Base-by-base conservation (phyloP, 2,888 invertebrate genomes). In the Acanthococcus lagerstroemiae region DNA sequence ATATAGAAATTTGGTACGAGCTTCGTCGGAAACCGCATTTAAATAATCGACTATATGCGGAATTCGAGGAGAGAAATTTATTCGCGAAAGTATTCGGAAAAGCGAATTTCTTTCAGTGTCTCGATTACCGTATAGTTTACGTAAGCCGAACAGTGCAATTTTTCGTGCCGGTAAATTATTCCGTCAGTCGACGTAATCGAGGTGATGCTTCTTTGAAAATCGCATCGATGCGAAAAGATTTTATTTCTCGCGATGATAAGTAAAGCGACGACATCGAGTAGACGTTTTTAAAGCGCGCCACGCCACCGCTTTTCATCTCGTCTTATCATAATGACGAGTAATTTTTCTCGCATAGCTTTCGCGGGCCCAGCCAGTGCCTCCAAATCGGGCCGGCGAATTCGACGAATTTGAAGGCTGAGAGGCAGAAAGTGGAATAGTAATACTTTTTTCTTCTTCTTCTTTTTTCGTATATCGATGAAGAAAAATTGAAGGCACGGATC, bases 321-420 rank as follows among this genome's bases (percentile, higher is more conserved):
- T 60, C 50, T 60, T 52, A 52, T 50, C 50, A 61, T 61, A 61
- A 61, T 61, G 61, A 27, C 27, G 22, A 48, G 61, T 61, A 61
- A 61, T 61, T 61, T 61, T 61, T 61, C 61, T 30, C 15, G n/a
- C 7, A 19, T 26, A 15, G 22, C 25, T 24, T 26, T 5, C 19
- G n/a, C 25, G 21, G 45, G 9, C 57, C 7, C 25, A 55, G 17
- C 17, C 17, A 12, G 9, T 9, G 9, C 19, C 50, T n/a, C 9
- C 17, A 21, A 50, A 50, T 19, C 19, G 50, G 17, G 55, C 19
- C 6, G 15, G 55, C 15, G 27, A 55, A 55, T 26, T 55, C 55
- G 55, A 50, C 61, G 61, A 61, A 61, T 61, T 61, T 61, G 52
- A 52, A 52, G 12, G 37, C 50, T 61, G 61, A 61, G n/a, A n/a